Evolutionary conservation across 2,888 invertebrate species (phyloP), one percentile per base, ranked within the genome.

Genomic region (Lumbricus terrestris): DNA sequence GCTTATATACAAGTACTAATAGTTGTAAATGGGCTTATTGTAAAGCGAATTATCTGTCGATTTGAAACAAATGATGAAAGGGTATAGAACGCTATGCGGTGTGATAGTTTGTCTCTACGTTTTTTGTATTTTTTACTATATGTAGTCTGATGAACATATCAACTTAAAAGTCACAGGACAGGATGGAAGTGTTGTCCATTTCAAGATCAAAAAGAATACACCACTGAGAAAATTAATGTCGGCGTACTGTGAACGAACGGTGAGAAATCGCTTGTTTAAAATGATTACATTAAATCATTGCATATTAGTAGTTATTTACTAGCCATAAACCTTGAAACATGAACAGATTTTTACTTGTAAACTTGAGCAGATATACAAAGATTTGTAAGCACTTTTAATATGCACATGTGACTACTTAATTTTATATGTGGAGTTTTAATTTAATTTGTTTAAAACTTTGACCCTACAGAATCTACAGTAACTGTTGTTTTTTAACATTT

Each of bases 121-220:
- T 69, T 69, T 69, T 69, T 69, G 29, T n/a, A 69, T 69, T 69
- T 69, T n/a, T 3, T n/a, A 8, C 6, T 1, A 29, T 23, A 38
- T 42, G 35, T 85, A 92, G 90, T 90, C 90, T 88, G 92, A 91
- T 90, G 93, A 93, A 92, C 95, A 95, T 92, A 94, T 98, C 95
- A 98, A 98, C 95, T 96, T 98, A 93, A 98, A 98, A 96, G 98
- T 98, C 90, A 96, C 98, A 94, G 98, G 98, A 88, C 98, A 98
- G 95, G 98, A 98, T 95, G 98, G 98, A 95, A 97, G 98, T 90
- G 97, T 98, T 92, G 98, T 98, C 90, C 98, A 98, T 95, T 98
- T 98, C 95, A 98, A 98, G 96, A 98, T 98, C 93, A 98, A 98
- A 95, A 98, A 97, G 96, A 98, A 98, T 95, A 98, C 98, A 93